Evolutionary conservation across 2,888 invertebrate species (phyloP).

Genomic region (Megamerina dolium): DNA sequence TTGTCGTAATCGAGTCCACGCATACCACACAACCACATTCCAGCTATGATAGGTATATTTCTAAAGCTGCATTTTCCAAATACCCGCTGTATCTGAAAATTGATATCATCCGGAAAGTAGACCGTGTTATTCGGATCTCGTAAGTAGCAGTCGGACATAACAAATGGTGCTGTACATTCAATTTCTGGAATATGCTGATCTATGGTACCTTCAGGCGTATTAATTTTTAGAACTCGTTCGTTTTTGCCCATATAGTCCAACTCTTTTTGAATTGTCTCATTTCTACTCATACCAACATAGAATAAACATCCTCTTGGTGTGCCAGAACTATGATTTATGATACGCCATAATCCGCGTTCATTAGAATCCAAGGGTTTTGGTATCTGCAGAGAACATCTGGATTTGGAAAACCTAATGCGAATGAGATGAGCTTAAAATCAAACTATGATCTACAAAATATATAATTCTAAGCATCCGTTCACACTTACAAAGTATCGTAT

Average conservation of each 20-base stretch:
- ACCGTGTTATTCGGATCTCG: conserved; percentile 28
- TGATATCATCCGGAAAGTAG: conserved; percentile 25
- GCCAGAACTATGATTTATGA: conserved; percentile 23
- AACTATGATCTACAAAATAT: not conserved
- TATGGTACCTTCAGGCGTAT: conserved; percentile 5
- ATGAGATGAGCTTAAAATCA: too few species aligned
- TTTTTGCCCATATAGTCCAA: conserved; percentile 12
- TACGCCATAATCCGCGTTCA: conserved; percentile 31
- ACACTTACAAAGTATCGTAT: conserved; percentile 29
- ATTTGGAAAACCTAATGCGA: conserved; percentile 24
- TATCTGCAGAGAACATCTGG: conserved; percentile 29
- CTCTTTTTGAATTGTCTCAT: conserved; percentile 25
- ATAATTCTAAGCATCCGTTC: not conserved
- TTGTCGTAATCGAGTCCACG: conserved; percentile 29
- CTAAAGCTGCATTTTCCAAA: conserved; percentile 29
- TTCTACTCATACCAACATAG: conserved; percentile 24
- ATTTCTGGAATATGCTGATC: conserved; percentile 24
- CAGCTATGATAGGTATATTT: conserved; percentile 25
- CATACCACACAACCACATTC: conserved; percentile 31
- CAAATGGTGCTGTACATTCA: conserved; percentile 27
- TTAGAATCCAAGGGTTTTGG: conserved; percentile 23
- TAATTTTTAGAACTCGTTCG: conserved; percentile 9
- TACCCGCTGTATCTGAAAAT: conserved; percentile 25
- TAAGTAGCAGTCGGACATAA: conserved; percentile 30
- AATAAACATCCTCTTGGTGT: conserved; percentile 27